Evolutionary conservation across 2,797 vertebrate species (phyloP), one percentile per base, ranked within the genome.

Genomic region (Staurois parvus): DNA sequence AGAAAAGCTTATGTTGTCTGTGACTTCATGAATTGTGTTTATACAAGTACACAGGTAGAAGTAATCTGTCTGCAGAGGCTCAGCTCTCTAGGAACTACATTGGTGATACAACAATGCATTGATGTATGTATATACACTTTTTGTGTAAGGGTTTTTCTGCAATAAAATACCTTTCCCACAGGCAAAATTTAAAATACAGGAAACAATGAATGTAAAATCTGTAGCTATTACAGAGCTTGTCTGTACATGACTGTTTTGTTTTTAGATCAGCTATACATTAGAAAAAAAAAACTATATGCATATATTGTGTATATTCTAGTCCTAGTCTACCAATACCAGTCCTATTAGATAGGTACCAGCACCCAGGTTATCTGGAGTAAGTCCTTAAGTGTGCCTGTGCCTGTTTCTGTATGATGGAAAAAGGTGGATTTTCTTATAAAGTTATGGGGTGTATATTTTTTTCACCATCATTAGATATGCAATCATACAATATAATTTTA

Each of bases 201-300:
- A 48, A 72, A 92, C 90, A 87, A 91, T 92, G 92, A 90, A 88
- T 93, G 93, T 91, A 91, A 93, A 94, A 92, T 92, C 92, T 94
- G 92, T 91, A 94, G 93, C 93, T 94, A 91, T 92, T 91, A 89
- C 93, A 93, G 12, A 93, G 91, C 94, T 94, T 94, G 94, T 93
- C 94, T 92, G 89, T 91, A 93, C 95, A 92, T 82, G 94, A 93
- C 91, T 87, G 89, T 91, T 95, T 94, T 95, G 94, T 95, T 94
- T 92, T 89, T 12, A 72, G 42, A 83, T 64, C 62, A 64, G 26
- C 19, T 21, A 21, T 19, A 56, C 4, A 5, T 56, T 56, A 19
- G 4, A 21, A 4, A 21, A 21, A 19, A 56, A 5, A n/a, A n/a
- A n/a, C n/a, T n/a, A n/a, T n/a, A 56, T 56, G 4, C 15, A 52